phyloP scores from a whole-genome alignment of 2,797 vertebrate species.

The Holocentrus rufus region DNA sequence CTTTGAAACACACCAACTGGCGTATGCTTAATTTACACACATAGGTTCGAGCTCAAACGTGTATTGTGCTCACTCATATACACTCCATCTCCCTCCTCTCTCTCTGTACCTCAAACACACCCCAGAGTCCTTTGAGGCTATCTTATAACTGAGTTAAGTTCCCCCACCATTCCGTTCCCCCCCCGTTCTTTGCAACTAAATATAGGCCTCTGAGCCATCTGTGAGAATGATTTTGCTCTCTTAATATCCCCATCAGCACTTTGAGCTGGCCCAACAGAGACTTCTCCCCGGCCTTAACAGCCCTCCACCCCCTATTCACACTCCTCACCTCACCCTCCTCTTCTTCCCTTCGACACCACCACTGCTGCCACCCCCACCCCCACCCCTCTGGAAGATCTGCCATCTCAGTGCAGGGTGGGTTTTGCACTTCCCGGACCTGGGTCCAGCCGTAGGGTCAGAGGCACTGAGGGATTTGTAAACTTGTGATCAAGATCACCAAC shows the following conservation, averaged over 20 bases:
- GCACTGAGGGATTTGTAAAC: constrained; percentile 80
- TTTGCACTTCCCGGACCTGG: constrained; percentile 80
- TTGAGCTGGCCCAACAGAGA: constrained; percentile 85
- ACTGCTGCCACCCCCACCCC: constrained; percentile 66
- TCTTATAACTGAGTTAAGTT: constrained; percentile 69
- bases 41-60: constrained; percentile 38
- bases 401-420: constrained; percentile 75
- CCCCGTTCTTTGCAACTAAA: constrained; percentile 82
- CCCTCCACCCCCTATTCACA: constrained; percentile 68
- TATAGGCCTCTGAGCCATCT: constrained; percentile 90
- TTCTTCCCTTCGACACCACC: constrained; percentile 66
- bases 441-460: constrained; percentile 78
- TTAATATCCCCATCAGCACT: constrained; percentile 93
- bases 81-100: constrained; percentile 14
- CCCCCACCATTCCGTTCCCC: constrained; percentile 61
- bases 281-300: constrained; percentile 56
- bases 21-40: constrained; percentile 30
- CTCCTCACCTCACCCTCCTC: constrained; percentile 62
- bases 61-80: constrained; percentile 24
- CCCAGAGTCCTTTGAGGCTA: constrained; percentile 70
- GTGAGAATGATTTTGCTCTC: constrained; percentile 87
- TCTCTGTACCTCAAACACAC: constrained; percentile 72
- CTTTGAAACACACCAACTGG: constrained; percentile 51
- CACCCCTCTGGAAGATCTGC: constrained; percentile 69
- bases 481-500: constrained; percentile 71